Conservation (phyloP, 2,113 vertebrate genomes). For the Vireo altiloquus region DNA sequence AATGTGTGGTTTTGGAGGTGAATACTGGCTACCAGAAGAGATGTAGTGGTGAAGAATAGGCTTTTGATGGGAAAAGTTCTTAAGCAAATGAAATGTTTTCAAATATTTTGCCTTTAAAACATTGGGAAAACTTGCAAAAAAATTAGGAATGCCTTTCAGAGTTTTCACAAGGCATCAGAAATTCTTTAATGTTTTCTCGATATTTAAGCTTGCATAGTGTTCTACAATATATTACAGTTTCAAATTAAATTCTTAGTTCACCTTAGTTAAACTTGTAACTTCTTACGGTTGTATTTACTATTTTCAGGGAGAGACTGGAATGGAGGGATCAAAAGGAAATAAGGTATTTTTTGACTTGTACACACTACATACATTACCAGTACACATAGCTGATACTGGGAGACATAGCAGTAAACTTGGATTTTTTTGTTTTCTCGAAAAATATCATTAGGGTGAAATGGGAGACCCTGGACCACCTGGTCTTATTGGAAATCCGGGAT, state of each 20-base stretch:
- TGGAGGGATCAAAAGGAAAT: constrained; percentile 77
- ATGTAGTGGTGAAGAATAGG: background rate
- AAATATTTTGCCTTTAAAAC: background rate
- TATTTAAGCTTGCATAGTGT: background rate
- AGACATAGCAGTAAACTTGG: background rate
- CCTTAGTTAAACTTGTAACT: background rate
- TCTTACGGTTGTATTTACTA: background rate
- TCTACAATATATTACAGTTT: background rate
- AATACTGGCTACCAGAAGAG: background rate
- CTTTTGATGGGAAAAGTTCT: background rate
- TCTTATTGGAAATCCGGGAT: constrained; percentile 80
- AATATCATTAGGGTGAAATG: constrained; percentile 70
- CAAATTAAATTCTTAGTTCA: background rate
- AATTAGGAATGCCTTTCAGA: background rate
- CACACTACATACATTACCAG: rapidly evolving
- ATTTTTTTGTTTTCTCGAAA: background rate
- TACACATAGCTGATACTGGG: background rate
- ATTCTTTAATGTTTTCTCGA: background rate
- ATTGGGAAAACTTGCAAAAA: background rate
- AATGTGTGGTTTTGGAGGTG: background rate
- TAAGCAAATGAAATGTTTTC: background rate
- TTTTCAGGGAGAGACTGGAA: constrained; percentile 81
- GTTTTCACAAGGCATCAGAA: background rate
- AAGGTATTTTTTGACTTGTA: constrained; percentile 75
- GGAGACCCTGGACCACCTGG: constrained; percentile 83